Base-by-base conservation (phyloP, 2,888 invertebrate genomes). In the Ferdinandea cuprea region DNA sequence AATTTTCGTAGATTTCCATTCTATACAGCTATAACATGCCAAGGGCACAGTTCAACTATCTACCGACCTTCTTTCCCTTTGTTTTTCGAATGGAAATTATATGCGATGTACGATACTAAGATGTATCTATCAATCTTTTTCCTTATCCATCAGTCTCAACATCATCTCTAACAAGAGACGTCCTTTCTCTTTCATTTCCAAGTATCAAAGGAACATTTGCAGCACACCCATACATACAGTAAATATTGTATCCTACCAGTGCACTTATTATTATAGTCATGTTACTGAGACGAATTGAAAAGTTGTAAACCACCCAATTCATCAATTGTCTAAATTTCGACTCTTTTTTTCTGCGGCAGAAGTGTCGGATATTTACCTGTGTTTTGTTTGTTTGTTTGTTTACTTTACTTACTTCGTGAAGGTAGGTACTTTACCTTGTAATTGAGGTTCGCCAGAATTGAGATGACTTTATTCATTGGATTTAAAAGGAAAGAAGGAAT, bases 391-490 rank as follows among this genome's bases (percentile, higher is more conserved):
- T 52, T 54, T 66, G 73, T 74, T 66, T 74, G 73, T 74, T 74
- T 74, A 40, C 32, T 56, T 48, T 59, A 35, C 17, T 25, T 21
- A 25, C 46, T 21, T 32, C 7, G 13, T 17, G 30, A 13, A 25
- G 8, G 13, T 25, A 25, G 35, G 9, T 66, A 30, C n/a, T 19
- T 54, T n/a, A 11, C 48, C 66, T 52, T 74, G 66, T 58, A 74
- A 66, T 66, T 74, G 73, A 66, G 66, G 66, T 66, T 74, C 66
- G 65, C 73, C 73, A 66, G 73, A 74, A 66, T 15, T 42, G 56
- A 74, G 46, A 74, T 74, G 73, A 58, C 73, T 74, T 56, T 56
- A 58, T 74, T 66, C 48, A 66, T 56, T 48, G 54, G n/a, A 48
- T 66, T 74, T 58, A 66, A 58, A 74, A 40, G 40, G 56, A 74